phyloP scores from a whole-genome alignment of 1,140 invertebrate genomes.

The Aricia agestis region DNA sequence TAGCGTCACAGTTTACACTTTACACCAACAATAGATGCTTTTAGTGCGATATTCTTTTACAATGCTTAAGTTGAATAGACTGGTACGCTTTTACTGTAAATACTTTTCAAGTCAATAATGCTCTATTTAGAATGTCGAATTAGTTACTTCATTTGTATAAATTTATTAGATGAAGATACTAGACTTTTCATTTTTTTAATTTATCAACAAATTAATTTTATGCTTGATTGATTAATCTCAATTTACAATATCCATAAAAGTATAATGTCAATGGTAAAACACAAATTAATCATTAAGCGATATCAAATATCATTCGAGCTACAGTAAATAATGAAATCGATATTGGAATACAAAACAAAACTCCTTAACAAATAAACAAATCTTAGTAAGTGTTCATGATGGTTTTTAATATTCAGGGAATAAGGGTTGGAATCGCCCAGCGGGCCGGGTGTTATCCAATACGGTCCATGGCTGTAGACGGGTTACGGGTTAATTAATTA shows the following conservation, averaged over 20 bases:
- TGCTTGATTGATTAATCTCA: no score
- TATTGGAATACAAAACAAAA: not conserved
- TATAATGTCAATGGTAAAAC: not conserved
- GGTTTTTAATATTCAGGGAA: not conserved
- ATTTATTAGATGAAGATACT: no score
- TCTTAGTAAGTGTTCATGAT: not conserved
- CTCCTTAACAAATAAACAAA: not conserved
- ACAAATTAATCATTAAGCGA: not conserved
- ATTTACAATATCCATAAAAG: not conserved
- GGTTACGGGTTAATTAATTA: constrained; percentile 40
- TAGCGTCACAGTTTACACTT: constrained; percentile 1
- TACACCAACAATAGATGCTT: not conserved
- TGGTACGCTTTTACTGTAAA: not conserved
- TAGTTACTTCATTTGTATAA: no score
- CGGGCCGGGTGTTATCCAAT: constrained; percentile 12
- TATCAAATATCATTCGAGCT: not conserved
- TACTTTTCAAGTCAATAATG: not conserved
- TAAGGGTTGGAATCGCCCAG: constrained; percentile 14
- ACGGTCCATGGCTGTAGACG: constrained; percentile 20
- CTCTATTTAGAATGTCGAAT: no score
- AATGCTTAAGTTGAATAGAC: not conserved
- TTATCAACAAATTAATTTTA: no score
- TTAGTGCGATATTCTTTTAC: not conserved
- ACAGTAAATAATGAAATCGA: not conserved
- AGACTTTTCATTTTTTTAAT: no score